Base-by-base conservation (phyloP, 2,113 vertebrate genomes). In the Phrynocephalus versicolor region DNA sequence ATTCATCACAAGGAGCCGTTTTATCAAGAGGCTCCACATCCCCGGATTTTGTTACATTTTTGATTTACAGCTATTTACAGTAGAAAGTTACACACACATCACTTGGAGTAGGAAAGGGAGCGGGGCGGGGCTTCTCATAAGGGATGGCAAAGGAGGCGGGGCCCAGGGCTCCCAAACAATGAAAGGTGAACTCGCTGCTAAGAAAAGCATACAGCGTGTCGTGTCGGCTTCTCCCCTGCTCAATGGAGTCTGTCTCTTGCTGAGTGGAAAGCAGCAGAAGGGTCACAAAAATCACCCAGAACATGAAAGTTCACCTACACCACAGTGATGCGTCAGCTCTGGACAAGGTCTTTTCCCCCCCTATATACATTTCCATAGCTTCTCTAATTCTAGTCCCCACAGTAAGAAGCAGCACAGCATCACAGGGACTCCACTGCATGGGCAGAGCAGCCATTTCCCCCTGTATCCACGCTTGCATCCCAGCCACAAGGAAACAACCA, bases 51-150 rank as follows among this genome's bases (percentile, higher is more conserved):
- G 57, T 83, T 87, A 79, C 65, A 83, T 70, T 62, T 74, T 82
- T 80, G 78, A 86, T 84, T 79, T 90, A 87, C 90, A 92, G 88
- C 89, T 93, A 94, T 92, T 89, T 94, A 94, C 87, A 94, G 87
- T 87, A 95, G 95, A 96, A 79, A 83, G 67, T n/a, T 83, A 79
- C 45, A 73, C 3, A 69, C 33, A 9, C 41, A 73, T 73, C 67
- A 73, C 58, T 64, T 37, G 21, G 60, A 73, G 14, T 39, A 58
- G 67, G n/a, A 23, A 30, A 35, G 57, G 39, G 69, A 60, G 64
- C 67, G 23, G 73, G 23, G 8, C 6, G 73, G 23, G 8, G 3
- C 60, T 76, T 64, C 37, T 5, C 12, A 37, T 35, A 70, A 15
- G 60, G 70, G 71, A 55, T 37, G 39, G 39, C n/a, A 25, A 62